Evolutionary conservation across 2,797 vertebrate species (phyloP).

Genomic region (Avahi laniger): DNA sequence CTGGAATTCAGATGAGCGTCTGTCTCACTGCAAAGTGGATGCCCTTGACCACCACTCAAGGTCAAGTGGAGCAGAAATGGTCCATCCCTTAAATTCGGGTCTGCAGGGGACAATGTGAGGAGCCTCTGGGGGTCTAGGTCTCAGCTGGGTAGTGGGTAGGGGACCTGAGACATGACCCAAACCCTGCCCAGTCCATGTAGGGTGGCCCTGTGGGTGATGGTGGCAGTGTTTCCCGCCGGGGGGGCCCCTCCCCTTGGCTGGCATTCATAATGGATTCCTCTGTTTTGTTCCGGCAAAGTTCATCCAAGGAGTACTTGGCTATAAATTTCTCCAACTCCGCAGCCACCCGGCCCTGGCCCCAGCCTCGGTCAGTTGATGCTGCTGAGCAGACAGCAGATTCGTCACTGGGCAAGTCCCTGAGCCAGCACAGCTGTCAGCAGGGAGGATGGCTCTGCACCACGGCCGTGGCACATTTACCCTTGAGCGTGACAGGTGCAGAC

Average conservation of each 20-base stretch:
- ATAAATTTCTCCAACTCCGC: background rate
- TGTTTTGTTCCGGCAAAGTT: background rate
- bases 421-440: conserved; percentile 77
- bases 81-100: background rate
- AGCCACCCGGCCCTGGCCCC: conserved; percentile 50
- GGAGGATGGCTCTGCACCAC: conserved; percentile 21
- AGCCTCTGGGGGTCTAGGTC: background rate
- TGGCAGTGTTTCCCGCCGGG: too few relatives aligned
- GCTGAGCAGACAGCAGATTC: conserved; percentile 81
- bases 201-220: background rate
- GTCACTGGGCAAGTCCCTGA: conserved; percentile 78
- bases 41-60: background rate
- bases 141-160: too few relatives aligned
- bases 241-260: background rate
- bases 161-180: background rate
- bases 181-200: background rate
- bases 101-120: background rate
- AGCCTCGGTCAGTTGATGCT: conserved; percentile 66
- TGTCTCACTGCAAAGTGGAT: background rate
- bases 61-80: background rate
- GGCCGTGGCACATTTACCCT: conserved; percentile 78
- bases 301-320: background rate
- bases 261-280: background rate
- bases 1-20: background rate
- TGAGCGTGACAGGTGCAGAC: conserved; percentile 84